Evolutionary conservation across 2,113 vertebrate species (phyloP).

Genomic region (Octodon degus): DNA sequence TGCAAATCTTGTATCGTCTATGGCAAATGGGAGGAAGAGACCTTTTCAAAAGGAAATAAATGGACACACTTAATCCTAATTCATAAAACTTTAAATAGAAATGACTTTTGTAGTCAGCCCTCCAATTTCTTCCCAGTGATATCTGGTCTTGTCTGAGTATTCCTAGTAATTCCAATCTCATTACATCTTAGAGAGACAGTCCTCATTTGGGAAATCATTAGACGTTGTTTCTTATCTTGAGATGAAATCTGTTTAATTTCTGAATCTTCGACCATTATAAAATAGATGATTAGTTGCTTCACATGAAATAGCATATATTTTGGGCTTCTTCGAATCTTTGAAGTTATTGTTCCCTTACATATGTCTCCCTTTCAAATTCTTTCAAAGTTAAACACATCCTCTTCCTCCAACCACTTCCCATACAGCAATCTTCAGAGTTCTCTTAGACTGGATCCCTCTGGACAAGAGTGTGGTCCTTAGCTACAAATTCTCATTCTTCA

Average conservation of each 20-base stretch:
- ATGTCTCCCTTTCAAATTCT: background rate
- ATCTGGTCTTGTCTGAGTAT: background rate
- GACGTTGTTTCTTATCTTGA: slow-evolving; percentile 38
- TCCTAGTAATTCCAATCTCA: slow-evolving; percentile 50
- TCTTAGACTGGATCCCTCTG: background rate
- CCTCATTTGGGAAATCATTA: slow-evolving; percentile 54
- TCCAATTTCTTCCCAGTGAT: background rate
- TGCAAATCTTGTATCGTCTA: background rate
- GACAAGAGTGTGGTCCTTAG: background rate
- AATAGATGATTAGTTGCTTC: slow-evolving; percentile 17
- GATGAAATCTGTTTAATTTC: slow-evolving; percentile 52
- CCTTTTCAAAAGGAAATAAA: background rate
- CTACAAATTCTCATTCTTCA: background rate
- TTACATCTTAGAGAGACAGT: slow-evolving; percentile 38
- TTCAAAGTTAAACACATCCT: background rate
- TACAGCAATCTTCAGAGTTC: background rate
- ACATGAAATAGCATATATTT: slow-evolving; percentile 15
- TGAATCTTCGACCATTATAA: background rate
- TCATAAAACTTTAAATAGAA: slow-evolving; percentile 25
- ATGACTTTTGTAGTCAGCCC: background rate
- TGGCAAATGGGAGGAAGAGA: background rate
- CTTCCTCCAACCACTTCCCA: background rate
- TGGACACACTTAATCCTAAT: slow-evolving; percentile 15
- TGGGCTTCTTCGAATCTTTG: slow-evolving; percentile 17
- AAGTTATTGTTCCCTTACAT: background rate